phyloP scores from a whole-genome alignment of 2,888 invertebrate genomes.

The Arge pagana region DNA sequence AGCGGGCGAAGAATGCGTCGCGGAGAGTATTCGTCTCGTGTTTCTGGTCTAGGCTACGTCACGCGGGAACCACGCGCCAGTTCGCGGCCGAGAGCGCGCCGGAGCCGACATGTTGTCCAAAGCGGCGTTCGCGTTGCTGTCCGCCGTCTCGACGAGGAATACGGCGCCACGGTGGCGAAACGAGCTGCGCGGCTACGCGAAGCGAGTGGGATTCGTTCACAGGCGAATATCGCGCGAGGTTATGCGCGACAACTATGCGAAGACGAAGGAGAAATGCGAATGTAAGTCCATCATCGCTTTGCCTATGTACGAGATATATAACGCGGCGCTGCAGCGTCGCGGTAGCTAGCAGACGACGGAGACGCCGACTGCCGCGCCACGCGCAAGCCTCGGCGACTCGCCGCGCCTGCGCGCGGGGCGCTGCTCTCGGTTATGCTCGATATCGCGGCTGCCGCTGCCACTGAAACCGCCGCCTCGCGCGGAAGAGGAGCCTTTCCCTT shows the following conservation, averaged over 20 bases:
- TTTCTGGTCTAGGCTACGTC: slow-evolving; percentile 18
- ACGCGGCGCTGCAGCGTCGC: too few relatives aligned
- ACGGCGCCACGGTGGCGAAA: slow-evolving; percentile 3
- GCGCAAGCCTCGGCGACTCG: not conserved
- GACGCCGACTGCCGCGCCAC: not conserved
- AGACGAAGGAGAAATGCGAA: slow-evolving; percentile 49
- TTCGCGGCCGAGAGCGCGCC: slow-evolving; percentile 20
- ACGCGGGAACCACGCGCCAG: slow-evolving; percentile 16
- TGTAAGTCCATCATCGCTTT: slow-evolving; percentile 55
- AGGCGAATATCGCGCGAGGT: slow-evolving; percentile 35
- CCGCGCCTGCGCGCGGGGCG: not conserved
- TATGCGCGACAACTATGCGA: slow-evolving; percentile 48
- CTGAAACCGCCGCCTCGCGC: too few relatives aligned
- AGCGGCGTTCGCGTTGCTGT: slow-evolving; percentile 41
- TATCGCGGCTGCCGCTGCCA: too few relatives aligned
- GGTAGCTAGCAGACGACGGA: not conserved
- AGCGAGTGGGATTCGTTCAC: not conserved
- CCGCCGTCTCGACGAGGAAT: slow-evolving; percentile 32
- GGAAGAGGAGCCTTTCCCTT: too few relatives aligned
- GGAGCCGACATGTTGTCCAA: slow-evolving; percentile 21
- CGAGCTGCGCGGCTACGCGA: not conserved
- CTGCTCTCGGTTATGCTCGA: too few relatives aligned
- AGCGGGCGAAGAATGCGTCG: not conserved
- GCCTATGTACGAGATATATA: too few relatives aligned
- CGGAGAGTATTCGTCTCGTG: slow-evolving; percentile 7